Percentiles rank a stretch among this genome's conserved stretches.
These are phyloP conservation scores for Micronycteris hirsuta DNA, from an alignment of 2,113 vertebrate species.

Conservation along the genomic window DNA sequence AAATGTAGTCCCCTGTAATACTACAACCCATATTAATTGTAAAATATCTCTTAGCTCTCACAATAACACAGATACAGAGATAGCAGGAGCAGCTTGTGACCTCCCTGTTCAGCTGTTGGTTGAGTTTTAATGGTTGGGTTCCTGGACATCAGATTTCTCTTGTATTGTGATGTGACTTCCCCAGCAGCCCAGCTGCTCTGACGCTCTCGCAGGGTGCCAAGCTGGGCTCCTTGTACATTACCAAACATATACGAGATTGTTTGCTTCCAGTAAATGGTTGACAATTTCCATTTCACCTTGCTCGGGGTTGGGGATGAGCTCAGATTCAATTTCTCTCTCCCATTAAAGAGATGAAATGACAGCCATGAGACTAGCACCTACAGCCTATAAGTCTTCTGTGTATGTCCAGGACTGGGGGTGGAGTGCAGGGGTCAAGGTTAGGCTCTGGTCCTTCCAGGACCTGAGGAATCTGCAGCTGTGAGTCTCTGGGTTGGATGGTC, in stretches of 20 bases:
- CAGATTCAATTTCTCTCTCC: not conserved
- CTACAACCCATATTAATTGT: not conserved
- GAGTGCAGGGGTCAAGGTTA: not conserved
- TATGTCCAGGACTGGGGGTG: fast-evolving
- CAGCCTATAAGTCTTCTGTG: not conserved
- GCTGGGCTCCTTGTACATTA: not conserved
- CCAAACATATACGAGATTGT: not conserved
- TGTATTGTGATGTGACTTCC: no score
- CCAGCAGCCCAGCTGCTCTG: fast-evolving
- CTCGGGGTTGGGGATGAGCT: no score
- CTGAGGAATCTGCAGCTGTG: fast-evolving
- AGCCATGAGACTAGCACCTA: no score
- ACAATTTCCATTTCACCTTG: not conserved
- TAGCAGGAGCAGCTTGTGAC: not conserved
- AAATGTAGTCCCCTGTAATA: not conserved
- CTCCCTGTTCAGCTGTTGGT: not conserved
- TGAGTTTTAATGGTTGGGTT: not conserved
- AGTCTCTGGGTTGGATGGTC: not conserved
- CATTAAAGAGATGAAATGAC: not conserved
- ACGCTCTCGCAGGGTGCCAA: not conserved
- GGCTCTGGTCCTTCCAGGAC: not conserved
- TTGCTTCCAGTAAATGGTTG: not conserved
- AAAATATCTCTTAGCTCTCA: not conserved
- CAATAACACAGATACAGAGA: no score
- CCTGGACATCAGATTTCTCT: not conserved